phyloP scores from a whole-genome alignment of 35 echinoderm and acorn worm species.

The Eucidaris tribuloides region DNA sequence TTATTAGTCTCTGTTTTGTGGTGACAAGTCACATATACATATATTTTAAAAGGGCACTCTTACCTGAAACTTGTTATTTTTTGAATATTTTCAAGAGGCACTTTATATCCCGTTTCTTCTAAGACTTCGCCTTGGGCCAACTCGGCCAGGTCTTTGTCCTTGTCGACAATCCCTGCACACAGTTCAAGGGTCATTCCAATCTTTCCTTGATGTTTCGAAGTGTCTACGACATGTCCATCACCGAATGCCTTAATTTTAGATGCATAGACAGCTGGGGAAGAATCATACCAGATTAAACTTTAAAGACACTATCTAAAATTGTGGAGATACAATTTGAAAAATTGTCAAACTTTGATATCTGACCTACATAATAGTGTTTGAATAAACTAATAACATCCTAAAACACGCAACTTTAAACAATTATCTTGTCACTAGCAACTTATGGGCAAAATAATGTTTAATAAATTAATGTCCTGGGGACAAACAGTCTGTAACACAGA shows the following conservation, averaged over 20 bases:
- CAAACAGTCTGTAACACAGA: no score
- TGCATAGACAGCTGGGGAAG: constrained; percentile 50
- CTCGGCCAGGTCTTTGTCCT: constrained; percentile 35
- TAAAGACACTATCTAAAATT: background rate
- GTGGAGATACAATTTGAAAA: background rate
- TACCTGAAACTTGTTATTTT: constrained; percentile 52
- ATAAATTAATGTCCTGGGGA: no score
- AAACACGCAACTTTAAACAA: background rate
- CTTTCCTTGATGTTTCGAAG: constrained; percentile 22
- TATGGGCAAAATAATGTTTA: background rate
- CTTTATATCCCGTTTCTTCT: constrained; percentile 76
- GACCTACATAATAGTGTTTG: background rate
- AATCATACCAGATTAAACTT: background rate
- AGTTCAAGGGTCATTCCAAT: constrained; percentile 62
- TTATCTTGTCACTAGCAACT: background rate
- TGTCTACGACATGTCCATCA: constrained; percentile 43
- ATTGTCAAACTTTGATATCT: background rate
- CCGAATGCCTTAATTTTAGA: constrained; percentile 18
- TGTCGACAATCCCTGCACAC: constrained; percentile 74
- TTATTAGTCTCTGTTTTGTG: no score
- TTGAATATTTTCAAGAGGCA: constrained; percentile 55
- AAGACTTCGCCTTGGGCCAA: constrained; percentile 51
- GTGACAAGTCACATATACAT: no score
- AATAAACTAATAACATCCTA: background rate
- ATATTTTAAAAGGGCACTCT: constrained; percentile 7